Conservation (phyloP, 2,113 vertebrate genomes). For the Vidua macroura region DNA sequence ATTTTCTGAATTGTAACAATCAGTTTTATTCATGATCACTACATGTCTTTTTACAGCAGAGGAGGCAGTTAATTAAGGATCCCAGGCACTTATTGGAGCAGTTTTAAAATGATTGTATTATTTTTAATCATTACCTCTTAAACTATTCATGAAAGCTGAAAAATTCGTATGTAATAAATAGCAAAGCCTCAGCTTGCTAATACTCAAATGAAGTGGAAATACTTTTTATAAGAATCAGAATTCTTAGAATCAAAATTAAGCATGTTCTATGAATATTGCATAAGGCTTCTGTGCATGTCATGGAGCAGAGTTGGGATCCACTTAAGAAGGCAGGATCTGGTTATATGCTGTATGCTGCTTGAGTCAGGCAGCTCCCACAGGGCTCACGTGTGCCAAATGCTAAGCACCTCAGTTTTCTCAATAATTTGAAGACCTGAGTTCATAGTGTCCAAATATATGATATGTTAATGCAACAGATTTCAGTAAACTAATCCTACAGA, state of each 20-base stretch:
- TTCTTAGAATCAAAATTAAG: conserved; percentile 14
- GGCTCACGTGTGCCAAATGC: neutral
- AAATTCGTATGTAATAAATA: neutral
- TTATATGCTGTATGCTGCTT: neutral
- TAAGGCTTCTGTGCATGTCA: neutral
- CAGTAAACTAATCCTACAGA: neutral
- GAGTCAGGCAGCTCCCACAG: neutral
- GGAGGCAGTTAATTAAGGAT: neutral
- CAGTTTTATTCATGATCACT: neutral
- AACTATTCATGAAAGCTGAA: neutral
- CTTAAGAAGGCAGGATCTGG: neutral
- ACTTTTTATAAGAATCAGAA: neutral
- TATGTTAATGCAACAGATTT: neutral
- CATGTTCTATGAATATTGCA: neutral
- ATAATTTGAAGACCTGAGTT: neutral
- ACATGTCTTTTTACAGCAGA: neutral
- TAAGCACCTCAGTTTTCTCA: neutral
- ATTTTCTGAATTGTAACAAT: neutral
- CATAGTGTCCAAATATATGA: neutral
- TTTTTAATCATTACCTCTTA: neutral
- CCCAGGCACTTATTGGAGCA: neutral
- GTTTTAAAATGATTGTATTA: neutral
- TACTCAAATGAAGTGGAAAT: neutral
- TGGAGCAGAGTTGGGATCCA: neutral
- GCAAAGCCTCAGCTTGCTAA: neutral